Evolutionary conservation across 2,888 invertebrate species (phyloP), one percentile per base, ranked within the genome.

Genomic region (Hirtodrosophila alboralis): DNA sequence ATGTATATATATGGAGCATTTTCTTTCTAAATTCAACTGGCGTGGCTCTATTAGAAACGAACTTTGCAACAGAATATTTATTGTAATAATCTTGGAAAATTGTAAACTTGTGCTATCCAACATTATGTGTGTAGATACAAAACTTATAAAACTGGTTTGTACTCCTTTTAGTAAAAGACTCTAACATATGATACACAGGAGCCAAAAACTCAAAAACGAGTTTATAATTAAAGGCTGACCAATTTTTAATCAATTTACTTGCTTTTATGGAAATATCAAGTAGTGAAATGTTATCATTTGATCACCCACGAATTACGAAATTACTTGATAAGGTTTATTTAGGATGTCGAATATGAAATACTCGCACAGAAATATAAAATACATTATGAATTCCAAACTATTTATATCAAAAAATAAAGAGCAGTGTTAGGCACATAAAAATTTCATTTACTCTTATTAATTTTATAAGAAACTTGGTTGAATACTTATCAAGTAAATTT

Each of bases 101-200:
- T 28, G 18, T n/a, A 26, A 10, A 21, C 13, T n/a, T 7, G 1
- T 16, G 16, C 7, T 34, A 13, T 10, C 7, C 1, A 3, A 7
- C 5, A 6, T 18, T 36, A 34, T 34, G 21, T 21, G 3, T 47
- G 2, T 18, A 33, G 5, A 14, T 33, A 23, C 3, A 3, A 7
- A 18, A 37, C 14, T 23, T 36, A 0, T 23, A 7, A 67, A 68
- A 68, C 68, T 34, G 45, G 68, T 67, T 66, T 45, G 2, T 23
- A 8, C 7, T 16, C 12, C 16, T 60, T 48, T 59, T 44, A 38
- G 27, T 47, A 18, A 34, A 52, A 56, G 40, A 36, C 47, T 33
- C 27, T 34, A 34, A 41, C 13, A 26, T 21, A 12, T 47, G 27
- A 18, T 26, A 16, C 12, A 31, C 31, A 23, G 21, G 14, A 18